These are phyloP conservation scores for Ciconia boyciana DNA, from an alignment of 2,113 vertebrate genomes.

Conservation along the genomic window DNA sequence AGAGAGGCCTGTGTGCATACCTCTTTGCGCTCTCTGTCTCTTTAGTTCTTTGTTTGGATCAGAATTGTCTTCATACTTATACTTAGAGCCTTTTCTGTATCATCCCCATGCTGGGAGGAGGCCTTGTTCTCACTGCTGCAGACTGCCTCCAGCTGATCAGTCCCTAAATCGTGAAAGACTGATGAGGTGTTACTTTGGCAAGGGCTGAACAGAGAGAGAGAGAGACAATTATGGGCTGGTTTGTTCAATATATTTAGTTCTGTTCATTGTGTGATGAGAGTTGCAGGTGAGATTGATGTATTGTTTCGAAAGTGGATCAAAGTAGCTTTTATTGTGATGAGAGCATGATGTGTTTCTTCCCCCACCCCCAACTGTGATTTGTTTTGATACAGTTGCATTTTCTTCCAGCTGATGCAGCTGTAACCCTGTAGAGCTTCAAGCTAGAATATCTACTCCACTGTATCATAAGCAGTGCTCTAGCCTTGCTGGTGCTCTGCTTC, in stretches of 20 bases:
- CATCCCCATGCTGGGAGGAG: background rate
- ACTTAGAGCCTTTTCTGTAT: background rate
- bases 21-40: slow-evolving; percentile 6
- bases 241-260: slow-evolving; percentile 52
- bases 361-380: background rate
- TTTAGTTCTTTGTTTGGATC: slow-evolving; percentile 4
- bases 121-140: background rate
- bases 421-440: slow-evolving; percentile 17
- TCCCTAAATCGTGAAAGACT: background rate
- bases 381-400: slow-evolving; percentile 50
- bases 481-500: background rate
- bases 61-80: background rate
- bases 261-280: slow-evolving; percentile 28
- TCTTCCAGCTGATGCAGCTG: slow-evolving; percentile 24
- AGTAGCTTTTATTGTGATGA: slow-evolving; percentile 62
- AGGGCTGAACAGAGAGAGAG: slow-evolving; percentile 17
- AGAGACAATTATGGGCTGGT: background rate
- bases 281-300: slow-evolving; percentile 56
- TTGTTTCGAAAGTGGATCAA: slow-evolving; percentile 63
- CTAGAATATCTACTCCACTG: background rate
- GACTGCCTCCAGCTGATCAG: background rate
- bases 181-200: background rate
- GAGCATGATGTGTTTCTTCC: slow-evolving; percentile 33
- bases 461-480: background rate
- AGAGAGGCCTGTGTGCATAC: background rate